Percentiles rank a stretch among this genome's conserved stretches.
phyloP scores from a whole-genome alignment of 2,113 vertebrate species.

The Microtus ochrogaster region DNA sequence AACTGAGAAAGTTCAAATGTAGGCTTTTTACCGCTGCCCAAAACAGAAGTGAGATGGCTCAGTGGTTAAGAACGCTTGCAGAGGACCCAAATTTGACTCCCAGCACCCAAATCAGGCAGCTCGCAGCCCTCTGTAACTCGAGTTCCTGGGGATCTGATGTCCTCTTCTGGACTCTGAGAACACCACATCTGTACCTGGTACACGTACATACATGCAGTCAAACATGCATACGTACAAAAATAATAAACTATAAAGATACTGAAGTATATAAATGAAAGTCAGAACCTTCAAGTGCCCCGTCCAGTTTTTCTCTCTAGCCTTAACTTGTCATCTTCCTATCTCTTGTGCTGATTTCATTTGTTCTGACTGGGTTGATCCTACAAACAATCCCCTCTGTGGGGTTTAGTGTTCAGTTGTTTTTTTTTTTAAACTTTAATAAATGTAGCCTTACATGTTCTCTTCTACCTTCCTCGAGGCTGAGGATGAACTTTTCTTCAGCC shows the following conservation, averaged over 20 bases:
- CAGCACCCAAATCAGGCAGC: neutral
- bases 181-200: neutral
- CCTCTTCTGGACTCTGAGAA: neutral
- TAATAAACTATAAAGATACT: neutral
- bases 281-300: neutral
- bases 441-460: neutral
- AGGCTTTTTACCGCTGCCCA: constrained; percentile 29
- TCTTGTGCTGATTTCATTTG: neutral
- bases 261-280: neutral
- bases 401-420: neutral
- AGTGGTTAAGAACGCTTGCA: neutral
- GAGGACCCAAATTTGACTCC: neutral
- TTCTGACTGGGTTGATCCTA: neutral
- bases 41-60: neutral
- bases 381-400: neutral
- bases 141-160: neutral
- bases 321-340: neutral
- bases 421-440: neutral
- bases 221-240: neutral
- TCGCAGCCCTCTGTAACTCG: neutral
- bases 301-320: neutral
- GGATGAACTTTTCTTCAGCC: neutral
- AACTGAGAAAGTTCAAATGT: neutral
- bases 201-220: neutral
- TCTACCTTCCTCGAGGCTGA: neutral